Evolutionary conservation across 2,113 vertebrate species (phyloP).

Genomic region (Plestiodon gilberti): DNA sequence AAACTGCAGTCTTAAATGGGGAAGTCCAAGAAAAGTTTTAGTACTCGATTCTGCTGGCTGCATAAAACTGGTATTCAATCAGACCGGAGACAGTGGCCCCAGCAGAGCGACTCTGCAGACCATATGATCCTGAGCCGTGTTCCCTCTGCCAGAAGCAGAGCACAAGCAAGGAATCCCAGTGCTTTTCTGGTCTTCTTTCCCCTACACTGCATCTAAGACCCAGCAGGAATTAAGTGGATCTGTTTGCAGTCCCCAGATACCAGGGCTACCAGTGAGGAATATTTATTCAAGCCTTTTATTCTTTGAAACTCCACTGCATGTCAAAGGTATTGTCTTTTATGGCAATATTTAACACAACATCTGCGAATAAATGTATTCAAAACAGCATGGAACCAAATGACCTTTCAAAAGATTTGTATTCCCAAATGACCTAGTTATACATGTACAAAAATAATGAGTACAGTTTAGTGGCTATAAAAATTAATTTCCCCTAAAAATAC

Average conservation of each 20-base stretch:
- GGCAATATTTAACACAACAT: constrained; percentile 46
- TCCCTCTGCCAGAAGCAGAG: background rate
- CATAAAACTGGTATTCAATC: background rate
- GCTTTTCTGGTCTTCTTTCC: background rate
- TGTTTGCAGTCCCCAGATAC: background rate
- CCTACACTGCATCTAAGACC: background rate
- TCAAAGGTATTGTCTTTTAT: constrained; percentile 23
- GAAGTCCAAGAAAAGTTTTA: background rate
- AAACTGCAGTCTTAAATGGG: background rate
- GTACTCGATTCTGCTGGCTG: background rate
- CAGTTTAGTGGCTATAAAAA: constrained; percentile 78
- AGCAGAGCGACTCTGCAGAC: background rate
- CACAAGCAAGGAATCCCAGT: background rate
- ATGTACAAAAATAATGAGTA: constrained; percentile 80
- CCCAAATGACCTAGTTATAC: constrained; percentile 58
- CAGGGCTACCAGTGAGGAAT: constrained; percentile 24
- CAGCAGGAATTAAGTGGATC: background rate
- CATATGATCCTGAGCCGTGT: background rate
- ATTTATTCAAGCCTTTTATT: constrained; percentile 25
- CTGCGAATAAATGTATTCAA: constrained; percentile 43
- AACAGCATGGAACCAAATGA: constrained; percentile 51
- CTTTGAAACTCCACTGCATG: constrained; percentile 10
- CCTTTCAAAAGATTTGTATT: constrained; percentile 39
- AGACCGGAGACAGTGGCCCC: background rate
- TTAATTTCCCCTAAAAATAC: constrained; percentile 77